phyloP scores from a whole-genome alignment of 23 tunicate species.

The Trididemnum clinides region DNA sequence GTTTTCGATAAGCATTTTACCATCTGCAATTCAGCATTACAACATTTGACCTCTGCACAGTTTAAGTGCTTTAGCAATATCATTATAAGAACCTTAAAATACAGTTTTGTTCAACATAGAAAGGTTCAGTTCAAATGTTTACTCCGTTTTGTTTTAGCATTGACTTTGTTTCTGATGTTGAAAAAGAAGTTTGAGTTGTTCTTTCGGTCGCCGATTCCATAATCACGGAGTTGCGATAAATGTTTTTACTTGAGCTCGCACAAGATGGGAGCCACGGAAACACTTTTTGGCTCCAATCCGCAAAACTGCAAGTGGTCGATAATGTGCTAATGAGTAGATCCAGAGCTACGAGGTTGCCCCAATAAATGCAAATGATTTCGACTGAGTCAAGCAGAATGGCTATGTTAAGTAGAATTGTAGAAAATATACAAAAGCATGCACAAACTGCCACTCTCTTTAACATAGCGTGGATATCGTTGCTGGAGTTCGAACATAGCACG shows the following conservation, averaged over 20 bases:
- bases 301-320: conserved; percentile 20
- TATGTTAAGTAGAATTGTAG: conserved; percentile 7
- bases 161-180: background rate
- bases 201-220: background rate
- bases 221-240: background rate
- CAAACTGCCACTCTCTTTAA: conserved; percentile 8
- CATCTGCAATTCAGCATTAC: no score
- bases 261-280: conserved; percentile 7
- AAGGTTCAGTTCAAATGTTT: no score
- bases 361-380: conserved; percentile 21
- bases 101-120: no score
- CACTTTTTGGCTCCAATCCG: background rate
- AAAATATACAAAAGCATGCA: conserved; percentile 8
- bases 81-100: no score
- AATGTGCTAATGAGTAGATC: conserved; percentile 25
- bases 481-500: background rate
- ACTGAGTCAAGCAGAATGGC: conserved; percentile 15
- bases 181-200: background rate
- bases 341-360: conserved; percentile 30
- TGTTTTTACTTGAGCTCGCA: background rate
- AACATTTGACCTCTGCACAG: no score
- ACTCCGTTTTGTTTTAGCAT: no score
- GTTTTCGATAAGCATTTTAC: no score
- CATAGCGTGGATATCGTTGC: conserved; percentile 28
- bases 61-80: no score